Evolutionary conservation across 2,797 vertebrate genomes (phyloP).

Genomic region (Paguma larvata): DNA sequence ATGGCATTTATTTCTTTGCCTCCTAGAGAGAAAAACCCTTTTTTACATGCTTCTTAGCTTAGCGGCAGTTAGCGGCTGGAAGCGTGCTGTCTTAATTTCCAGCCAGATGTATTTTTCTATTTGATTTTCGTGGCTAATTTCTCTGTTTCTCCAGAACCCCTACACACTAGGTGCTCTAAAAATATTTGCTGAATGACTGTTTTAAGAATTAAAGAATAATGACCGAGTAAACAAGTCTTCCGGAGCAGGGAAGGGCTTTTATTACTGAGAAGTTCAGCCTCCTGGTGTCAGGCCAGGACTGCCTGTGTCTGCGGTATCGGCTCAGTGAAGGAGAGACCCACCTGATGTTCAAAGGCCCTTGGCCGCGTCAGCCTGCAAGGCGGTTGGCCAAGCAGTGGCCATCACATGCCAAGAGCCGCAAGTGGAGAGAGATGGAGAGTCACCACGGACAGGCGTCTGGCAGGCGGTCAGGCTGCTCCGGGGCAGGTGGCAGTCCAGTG

Average conservation of each 20-base stretch:
- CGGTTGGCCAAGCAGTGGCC: not conserved
- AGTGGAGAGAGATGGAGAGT: fast-evolving
- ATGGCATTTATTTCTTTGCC: conserved; percentile 1
- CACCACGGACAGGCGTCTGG: fast-evolving
- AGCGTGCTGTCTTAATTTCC: not conserved
- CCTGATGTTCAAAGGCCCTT: not conserved
- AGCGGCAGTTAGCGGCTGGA: not conserved
- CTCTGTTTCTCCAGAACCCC: conserved; percentile 20
- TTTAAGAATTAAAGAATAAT: conserved; percentile 32
- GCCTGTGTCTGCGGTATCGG: fast-evolving
- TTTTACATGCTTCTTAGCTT: not conserved
- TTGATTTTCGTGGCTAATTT: conserved; percentile 16
- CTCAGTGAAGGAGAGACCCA: not conserved
- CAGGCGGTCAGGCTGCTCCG: fast-evolving
- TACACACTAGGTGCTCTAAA: not conserved
- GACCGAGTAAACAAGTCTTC: not conserved
- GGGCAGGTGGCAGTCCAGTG: fast-evolving
- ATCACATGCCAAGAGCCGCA: not conserved
- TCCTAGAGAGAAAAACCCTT: not conserved
- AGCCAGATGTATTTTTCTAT: not conserved
- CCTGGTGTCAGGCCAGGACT: not conserved
- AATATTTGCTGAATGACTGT: not conserved
- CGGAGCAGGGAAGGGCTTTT: not conserved
- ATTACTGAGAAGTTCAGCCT: not conserved
- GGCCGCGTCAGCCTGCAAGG: not conserved